Conservation (phyloP, 1,140 invertebrate species). For the Phymastichus coffea region DNA sequence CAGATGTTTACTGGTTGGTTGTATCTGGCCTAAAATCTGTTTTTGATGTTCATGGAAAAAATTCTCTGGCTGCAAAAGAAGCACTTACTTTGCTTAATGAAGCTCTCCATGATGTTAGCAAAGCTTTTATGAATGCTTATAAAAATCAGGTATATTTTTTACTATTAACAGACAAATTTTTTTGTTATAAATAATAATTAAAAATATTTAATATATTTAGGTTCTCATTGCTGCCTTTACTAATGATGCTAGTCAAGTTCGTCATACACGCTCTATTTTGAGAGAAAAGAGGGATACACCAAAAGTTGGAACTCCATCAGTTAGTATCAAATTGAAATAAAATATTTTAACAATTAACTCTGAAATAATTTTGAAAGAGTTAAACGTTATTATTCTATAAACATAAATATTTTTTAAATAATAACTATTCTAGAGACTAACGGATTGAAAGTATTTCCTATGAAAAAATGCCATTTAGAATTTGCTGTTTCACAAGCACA, state of each 20-base stretch:
- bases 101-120: slow-evolving; percentile 58
- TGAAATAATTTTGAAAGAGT: no score
- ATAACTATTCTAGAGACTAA: slow-evolving; percentile 12
- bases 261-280: slow-evolving; percentile 39
- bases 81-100: slow-evolving; percentile 66
- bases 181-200: not conserved
- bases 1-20: slow-evolving; percentile 70
- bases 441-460: no score
- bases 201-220: slow-evolving; percentile 34
- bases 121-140: slow-evolving; percentile 66
- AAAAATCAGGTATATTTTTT: slow-evolving; percentile 60
- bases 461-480: no score
- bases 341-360: no score
- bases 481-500: no score
- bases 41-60: slow-evolving; percentile 66
- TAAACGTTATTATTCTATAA: not conserved
- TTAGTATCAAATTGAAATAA: slow-evolving; percentile 24
- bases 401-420: slow-evolving; percentile 14
- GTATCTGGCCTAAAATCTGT: slow-evolving; percentile 64
- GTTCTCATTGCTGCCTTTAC: slow-evolving; percentile 64
- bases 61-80: slow-evolving; percentile 67
- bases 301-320: slow-evolving; percentile 14
- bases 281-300: slow-evolving; percentile 31
- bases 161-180: slow-evolving; percentile 2
- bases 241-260: slow-evolving; percentile 64